Percentiles rank a stretch among this genome's conserved stretches.
Evolutionary conservation across 1,140 invertebrate species (phyloP).

Genomic region (Frieseomelitta varia): DNA sequence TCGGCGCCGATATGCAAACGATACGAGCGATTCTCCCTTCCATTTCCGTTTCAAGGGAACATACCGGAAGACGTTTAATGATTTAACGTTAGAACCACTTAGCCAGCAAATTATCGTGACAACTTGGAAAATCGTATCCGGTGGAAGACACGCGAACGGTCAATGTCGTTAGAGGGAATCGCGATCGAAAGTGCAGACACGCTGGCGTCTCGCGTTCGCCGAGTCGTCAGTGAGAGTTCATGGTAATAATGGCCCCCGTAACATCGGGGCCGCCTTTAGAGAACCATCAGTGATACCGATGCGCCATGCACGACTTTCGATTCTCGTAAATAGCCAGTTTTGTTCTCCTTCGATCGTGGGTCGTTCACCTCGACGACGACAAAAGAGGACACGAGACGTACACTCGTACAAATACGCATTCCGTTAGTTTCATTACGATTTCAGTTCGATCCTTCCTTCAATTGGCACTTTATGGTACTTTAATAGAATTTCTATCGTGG

Average conservation of each 20-base stretch:
- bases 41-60: neutral
- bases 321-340: neutral
- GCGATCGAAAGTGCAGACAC: conserved; percentile 42
- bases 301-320: conserved; percentile 11
- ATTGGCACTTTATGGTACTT: too few relatives aligned
- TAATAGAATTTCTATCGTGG: too few relatives aligned
- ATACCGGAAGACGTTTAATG: neutral
- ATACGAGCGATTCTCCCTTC: neutral
- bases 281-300: conserved; percentile 19
- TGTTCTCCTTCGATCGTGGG: neutral
- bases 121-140: neutral
- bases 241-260: conserved; percentile 36
- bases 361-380: neutral
- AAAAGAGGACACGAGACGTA: neutral
- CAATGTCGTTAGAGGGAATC: conserved; percentile 23
- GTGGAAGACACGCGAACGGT: neutral
- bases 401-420: neutral
- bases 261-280: neutral
- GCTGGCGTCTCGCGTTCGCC: neutral
- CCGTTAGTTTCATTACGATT: neutral
- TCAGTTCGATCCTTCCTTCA: neutral
- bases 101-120: conserved; percentile 28
- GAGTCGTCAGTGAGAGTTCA: conserved; percentile 14
- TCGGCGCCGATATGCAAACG: neutral
- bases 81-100: conserved; percentile 6